Evolutionary conservation across 1,140 invertebrate species (phyloP), one percentile per base, ranked within the genome.

Genomic region (Cyrtorhinus lividipennis): DNA sequence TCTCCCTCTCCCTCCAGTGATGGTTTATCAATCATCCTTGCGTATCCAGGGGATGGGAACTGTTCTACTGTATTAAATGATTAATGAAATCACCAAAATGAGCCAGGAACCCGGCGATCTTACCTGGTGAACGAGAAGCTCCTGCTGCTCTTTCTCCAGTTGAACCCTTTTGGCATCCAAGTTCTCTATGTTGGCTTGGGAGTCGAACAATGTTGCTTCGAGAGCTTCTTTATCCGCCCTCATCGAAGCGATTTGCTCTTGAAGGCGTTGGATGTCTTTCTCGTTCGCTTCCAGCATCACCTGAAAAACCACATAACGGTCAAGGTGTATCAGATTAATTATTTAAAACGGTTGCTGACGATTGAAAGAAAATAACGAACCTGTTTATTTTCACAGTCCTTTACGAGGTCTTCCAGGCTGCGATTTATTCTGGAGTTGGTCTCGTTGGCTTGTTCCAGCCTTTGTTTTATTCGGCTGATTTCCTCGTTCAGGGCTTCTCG

Each of bases 351-450:
- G 30, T 38, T 8, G 5, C 30, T n/a, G n/a, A 38, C 30, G 30
- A 5, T 38, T 5, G 5, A 38, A 38, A 38, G 30, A 38, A 38
- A 38, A 8, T 15, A 38, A 38, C 15, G 5, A 38, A 83, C 84
- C 74, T 88, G 86, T 73, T 87, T 88, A 69, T 90, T 86, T 72
- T 89, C 87, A 61, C 82, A 84, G 69, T 88, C 86, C 69, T 88
- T 89, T 1, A 88, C 84, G 30, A 90, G 78, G 68, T 88, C 85
- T 69, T 90, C 86, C 1, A 89, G 73, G 65, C 82, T 85, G 62
- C 85, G 73, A 68, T 90, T 90, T 10, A 90, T 78, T 59, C 87
- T 77, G 18, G 79, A 81, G 67, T 88, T 88, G 20, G 85, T 88
- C 73, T 90, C 87, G 24, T 77, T 82, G 0, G 85, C 80, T 68